Evolutionary conservation across 2,888 invertebrate genomes (phyloP), one percentile per base, ranked within the genome.

Genomic region (Perizoma affinitatum): DNA sequence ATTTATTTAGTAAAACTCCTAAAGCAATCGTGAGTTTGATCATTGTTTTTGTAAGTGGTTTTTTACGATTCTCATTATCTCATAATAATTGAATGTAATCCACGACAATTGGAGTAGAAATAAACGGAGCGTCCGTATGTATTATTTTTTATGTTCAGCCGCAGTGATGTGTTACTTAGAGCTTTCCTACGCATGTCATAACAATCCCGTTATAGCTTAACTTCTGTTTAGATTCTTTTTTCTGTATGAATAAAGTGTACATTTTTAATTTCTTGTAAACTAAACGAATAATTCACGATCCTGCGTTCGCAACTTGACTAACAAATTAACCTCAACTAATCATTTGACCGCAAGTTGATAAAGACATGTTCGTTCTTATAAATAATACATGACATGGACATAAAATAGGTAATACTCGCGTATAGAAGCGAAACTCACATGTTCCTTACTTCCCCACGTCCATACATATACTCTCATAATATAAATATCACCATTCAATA

Each of bases 291-390:
- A 89, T 79, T 76, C 86, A 85, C 87, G 68, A 69, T 74, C 77
- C 74, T 69, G 79, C 82, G 73, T 61, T 66, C 72, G 83, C 87
- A 86, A 84, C 58, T 71, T 72, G 60, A 82, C 82, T 86, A 84
- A 87, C 83, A 78, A 69, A 84, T 82, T 88, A 88, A 88, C 83
- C 80, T 77, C 75, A 72, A 82, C 78, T 82, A 80, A 81, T 78
- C 63, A 58, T 54, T 64, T 63, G 54, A 62, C 48, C 61, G 46
- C 58, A 63, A 63, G 69, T 74, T 68, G 65, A 65, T 67, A 74
- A 66, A 58, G 70, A 70, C 78, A 75, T 74, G 76, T 72, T 57
- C 67, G 54, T 56, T 61, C 73, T 70, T 67, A 71, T 79, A 63
- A 72, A 77, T 77, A 74, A 78, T 74, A 70, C 74, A 78, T 76